A percentile compares a stretch with the other conserved stretches of the same genome.
Conservation (phyloP, 2,113 vertebrate species). For the Heloderma charlesbogerti region DNA sequence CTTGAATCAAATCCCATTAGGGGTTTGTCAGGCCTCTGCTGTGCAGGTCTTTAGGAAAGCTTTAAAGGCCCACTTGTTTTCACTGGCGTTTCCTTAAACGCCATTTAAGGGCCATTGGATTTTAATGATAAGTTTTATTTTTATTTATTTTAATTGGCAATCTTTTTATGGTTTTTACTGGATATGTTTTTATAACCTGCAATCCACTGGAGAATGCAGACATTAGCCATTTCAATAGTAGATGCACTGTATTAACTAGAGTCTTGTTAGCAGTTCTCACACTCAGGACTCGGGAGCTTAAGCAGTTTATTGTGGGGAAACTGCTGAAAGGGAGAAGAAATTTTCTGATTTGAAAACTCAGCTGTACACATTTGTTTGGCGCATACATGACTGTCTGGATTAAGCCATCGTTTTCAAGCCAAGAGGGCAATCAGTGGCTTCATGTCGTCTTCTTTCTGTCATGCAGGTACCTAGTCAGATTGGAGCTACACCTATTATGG, state of each 20-base stretch:
- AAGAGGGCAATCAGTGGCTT: not conserved
- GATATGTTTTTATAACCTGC: not conserved
- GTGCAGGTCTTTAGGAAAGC: too few relatives aligned
- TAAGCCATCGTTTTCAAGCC: not conserved
- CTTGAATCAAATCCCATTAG: too few relatives aligned
- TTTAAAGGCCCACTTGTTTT: too few relatives aligned
- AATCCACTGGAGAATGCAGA: not conserved
- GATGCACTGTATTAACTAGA: not conserved
- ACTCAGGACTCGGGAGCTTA: not conserved
- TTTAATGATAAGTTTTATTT: too few relatives aligned
- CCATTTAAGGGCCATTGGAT: too few relatives aligned
- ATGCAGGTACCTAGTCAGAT: conserved; percentile 87
- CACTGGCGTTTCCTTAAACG: too few relatives aligned
- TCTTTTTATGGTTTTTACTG: too few relatives aligned
- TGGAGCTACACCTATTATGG: conserved; percentile 85
- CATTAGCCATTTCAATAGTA: not conserved
- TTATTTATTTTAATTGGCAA: too few relatives aligned
- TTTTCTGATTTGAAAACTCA: not conserved
- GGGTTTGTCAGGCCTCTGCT: too few relatives aligned
- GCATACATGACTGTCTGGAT: too few relatives aligned
- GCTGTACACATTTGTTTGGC: not conserved
- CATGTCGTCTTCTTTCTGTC: not conserved
- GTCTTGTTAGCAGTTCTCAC: not conserved
- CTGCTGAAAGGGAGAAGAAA: not conserved
- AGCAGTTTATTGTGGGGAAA: not conserved